Conservation (phyloP, 2,113 vertebrate species). For the Mirza zaza region DNA sequence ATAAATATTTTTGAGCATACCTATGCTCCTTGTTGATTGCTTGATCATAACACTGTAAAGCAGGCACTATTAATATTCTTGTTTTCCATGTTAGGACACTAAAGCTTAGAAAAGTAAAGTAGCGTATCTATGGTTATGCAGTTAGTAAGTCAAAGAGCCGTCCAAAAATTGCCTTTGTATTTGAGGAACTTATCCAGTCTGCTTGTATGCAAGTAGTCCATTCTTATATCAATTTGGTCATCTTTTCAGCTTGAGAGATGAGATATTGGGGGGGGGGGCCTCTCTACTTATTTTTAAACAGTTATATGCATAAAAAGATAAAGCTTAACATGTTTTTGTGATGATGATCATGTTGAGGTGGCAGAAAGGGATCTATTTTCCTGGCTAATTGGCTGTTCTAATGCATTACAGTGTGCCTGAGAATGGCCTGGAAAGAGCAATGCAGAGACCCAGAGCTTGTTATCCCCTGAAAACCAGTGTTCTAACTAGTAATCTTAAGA, state of each 20-base stretch:
- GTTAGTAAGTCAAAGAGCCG: neutral
- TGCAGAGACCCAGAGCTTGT: neutral
- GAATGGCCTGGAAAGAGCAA: neutral
- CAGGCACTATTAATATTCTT: neutral
- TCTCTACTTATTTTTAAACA: neutral
- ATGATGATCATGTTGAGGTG: neutral
- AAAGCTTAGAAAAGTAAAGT: neutral
- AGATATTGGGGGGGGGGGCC: accelerated
- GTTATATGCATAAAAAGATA: neutral
- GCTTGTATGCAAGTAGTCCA: neutral
- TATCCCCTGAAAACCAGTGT: neutral
- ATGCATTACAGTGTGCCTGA: neutral
- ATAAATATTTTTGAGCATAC: neutral
- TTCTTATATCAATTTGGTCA: neutral
- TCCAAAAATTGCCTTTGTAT: neutral
- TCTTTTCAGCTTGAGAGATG: neutral
- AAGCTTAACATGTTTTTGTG: neutral
- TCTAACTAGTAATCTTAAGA: neutral
- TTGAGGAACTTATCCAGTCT: neutral
- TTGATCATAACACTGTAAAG: neutral
- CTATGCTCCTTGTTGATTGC: neutral
- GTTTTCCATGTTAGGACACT: neutral
- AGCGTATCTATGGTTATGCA: neutral
- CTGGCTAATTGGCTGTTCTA: neutral
- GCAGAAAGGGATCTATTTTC: neutral